Conservation (phyloP, 2,888 invertebrate genomes). For the Nudaria mundana region DNA sequence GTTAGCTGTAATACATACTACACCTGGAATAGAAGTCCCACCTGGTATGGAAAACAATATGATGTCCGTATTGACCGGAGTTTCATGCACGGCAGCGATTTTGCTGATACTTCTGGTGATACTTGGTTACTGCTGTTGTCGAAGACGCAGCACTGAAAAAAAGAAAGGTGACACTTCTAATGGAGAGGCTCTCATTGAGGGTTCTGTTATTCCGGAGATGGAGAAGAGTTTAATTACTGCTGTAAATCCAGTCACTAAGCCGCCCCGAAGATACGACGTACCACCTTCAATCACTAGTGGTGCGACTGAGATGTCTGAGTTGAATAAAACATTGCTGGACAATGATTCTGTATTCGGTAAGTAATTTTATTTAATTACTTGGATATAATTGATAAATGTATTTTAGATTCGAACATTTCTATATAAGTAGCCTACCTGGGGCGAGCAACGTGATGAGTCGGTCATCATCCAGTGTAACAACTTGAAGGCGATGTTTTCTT, state of each 20-base stretch:
- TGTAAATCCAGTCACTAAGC: slow-evolving; percentile 92
- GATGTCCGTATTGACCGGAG: slow-evolving; percentile 77
- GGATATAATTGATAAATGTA: not conserved
- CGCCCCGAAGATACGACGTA: slow-evolving; percentile 88
- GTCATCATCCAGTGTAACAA: too few relatives aligned
- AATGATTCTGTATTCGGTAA: slow-evolving; percentile 90
- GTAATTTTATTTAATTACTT: slow-evolving; percentile 38
- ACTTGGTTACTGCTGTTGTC: slow-evolving; percentile 81
- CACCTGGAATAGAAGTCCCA: slow-evolving; percentile 67
- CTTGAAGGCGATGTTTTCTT: too few relatives aligned
- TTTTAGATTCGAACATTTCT: too few relatives aligned
- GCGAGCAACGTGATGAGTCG: too few relatives aligned
- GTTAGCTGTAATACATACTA: slow-evolving; percentile 72
- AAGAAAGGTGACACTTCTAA: slow-evolving; percentile 82
- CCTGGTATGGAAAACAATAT: slow-evolving; percentile 80
- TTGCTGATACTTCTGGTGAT: slow-evolving; percentile 73
- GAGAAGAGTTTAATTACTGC: slow-evolving; percentile 92
- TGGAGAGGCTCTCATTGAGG: slow-evolving; percentile 86
- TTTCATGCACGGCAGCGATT: slow-evolving; percentile 70
- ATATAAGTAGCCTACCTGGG: too few relatives aligned
- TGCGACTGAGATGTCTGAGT: slow-evolving; percentile 90
- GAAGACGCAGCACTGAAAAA: slow-evolving; percentile 76
- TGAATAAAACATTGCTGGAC: slow-evolving; percentile 90
- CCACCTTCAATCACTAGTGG: slow-evolving; percentile 86
- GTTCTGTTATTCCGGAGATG: slow-evolving; percentile 90